These are phyloP conservation scores for Myodes glareolus DNA, from an alignment of 2,113 vertebrate genomes.

Conservation along the genomic window DNA sequence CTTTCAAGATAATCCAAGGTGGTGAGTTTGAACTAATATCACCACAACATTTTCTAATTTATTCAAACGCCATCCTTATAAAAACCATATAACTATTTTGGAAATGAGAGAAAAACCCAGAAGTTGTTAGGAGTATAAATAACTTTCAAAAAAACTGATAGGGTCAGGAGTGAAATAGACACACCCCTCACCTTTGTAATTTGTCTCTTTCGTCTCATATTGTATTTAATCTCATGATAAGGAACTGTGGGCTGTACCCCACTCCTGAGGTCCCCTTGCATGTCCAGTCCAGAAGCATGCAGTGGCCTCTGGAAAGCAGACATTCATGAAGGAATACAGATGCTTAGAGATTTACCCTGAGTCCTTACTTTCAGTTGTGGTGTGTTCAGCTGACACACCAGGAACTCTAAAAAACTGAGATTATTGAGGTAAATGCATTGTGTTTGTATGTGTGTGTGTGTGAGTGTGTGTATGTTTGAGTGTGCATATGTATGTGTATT, in stretches of 20 bases:
- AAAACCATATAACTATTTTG: background rate
- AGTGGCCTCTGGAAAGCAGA: background rate
- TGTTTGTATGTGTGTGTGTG: background rate
- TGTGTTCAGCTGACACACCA: background rate
- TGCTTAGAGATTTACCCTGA: background rate
- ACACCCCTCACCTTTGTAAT: background rate
- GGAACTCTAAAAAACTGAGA: background rate
- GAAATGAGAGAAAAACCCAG: background rate
- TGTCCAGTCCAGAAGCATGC: background rate
- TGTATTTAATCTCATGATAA: background rate
- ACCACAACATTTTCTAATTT: background rate
- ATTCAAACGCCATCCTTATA: too few species aligned
- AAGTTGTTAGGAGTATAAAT: background rate
- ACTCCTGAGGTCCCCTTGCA: too few species aligned
- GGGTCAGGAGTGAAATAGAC: background rate
- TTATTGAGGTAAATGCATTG: background rate
- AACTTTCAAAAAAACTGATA: background rate
- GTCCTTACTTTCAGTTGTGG: background rate
- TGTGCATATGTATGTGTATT: background rate
- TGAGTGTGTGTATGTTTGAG: background rate
- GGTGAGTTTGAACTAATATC: too few species aligned
- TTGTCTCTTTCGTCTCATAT: background rate
- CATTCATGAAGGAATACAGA: background rate
- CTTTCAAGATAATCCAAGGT: background rate
- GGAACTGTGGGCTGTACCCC: background rate